Base-by-base conservation (phyloP, 2,888 invertebrate species). In the Chymomyza amoena region DNA sequence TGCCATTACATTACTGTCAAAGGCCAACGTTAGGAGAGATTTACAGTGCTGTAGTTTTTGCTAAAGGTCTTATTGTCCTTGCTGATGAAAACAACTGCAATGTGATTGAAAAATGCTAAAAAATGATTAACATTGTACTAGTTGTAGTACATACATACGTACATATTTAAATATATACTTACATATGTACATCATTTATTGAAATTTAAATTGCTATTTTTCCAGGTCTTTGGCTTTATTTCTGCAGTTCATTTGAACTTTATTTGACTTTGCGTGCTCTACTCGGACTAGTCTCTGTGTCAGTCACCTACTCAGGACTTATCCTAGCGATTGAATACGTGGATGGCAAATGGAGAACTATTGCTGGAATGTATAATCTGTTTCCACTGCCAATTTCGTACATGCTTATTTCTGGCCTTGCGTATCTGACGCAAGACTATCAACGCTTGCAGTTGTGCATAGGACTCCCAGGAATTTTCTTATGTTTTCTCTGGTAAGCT, bases 291-390 rank as follows among this genome's bases (percentile, higher is more conserved):
- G 95, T 95, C 15, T 96, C 95, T 1, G 96, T 96, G n/a, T 96
- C 96, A 18, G 95, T 96, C 61, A 96, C 96, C 28, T 96, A 96
- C 90, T 95, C 96, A 52, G 96, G 95, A 32, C 95, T 96, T 81
- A 96, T 96, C 6, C 92, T 96, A 50, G 94, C 95, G 51, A 95
- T 96, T 80, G 96, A 96, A 90, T 92, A 96, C 67, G 96, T 96
- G 4, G 96, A 95, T 54, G 96, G 96, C 2, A 94, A 95, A 80
- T 96, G 96, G 96, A 93, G 96, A 73, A 96, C 96, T 4, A 94
- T 96, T 69, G 95, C 96, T 2, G 96, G 96, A 67, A 95, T 96
- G 71, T 95, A 95, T 81, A 96, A 96, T 90, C 93, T 96, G 84
- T 95, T 96, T 90, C 96, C 96, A 71, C 93, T 96, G 73, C 96